phyloP scores from a whole-genome alignment of 1,140 invertebrate genomes.

The Steinernema khuongi region DNA sequence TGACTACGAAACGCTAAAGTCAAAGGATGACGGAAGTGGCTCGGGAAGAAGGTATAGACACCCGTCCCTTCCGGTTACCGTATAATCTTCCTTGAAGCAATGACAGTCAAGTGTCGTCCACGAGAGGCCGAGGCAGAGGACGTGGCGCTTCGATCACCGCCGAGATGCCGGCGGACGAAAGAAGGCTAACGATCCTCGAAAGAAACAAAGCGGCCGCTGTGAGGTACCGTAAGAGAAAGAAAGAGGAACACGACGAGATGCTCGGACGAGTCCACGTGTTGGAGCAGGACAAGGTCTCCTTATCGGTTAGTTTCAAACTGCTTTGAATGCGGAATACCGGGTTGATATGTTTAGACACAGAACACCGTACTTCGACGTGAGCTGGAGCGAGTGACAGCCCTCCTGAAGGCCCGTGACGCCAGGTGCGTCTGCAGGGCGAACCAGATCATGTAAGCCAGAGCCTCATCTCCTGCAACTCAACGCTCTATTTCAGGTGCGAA shows the following conservation, averaged over 20 bases:
- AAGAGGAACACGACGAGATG: slow-evolving; percentile 45
- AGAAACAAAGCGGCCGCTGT: slow-evolving; percentile 41
- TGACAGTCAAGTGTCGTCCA: slow-evolving; percentile 8
- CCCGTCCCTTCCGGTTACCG: not conserved
- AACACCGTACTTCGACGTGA: slow-evolving; percentile 37
- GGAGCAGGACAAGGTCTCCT: slow-evolving; percentile 33
- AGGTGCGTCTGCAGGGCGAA: slow-evolving; percentile 27
- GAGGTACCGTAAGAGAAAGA: slow-evolving; percentile 40
- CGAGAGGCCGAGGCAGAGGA: slow-evolving; percentile 30
- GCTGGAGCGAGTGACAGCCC: slow-evolving; percentile 35
- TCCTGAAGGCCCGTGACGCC: slow-evolving; percentile 32
- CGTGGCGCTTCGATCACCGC: slow-evolving; percentile 25
- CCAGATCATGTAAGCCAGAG: slow-evolving; percentile 1
- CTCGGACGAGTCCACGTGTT: slow-evolving; percentile 33
- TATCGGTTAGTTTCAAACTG: slow-evolving; percentile 27
- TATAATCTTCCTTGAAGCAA: not conserved
- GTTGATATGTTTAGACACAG: slow-evolving; percentile 36
- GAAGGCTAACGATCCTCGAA: slow-evolving; percentile 35
- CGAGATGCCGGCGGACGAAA: slow-evolving; percentile 36
- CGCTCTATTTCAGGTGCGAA: too few relatives aligned
- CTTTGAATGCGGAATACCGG: not conserved
- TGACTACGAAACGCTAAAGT: not conserved
- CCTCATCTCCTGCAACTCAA: too few relatives aligned
- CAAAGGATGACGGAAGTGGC: not conserved
- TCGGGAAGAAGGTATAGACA: not conserved